Evolutionary conservation across 2,113 vertebrate genomes (phyloP), one percentile per base, ranked within the genome.

Genomic region (Eulemur macaco): DNA sequence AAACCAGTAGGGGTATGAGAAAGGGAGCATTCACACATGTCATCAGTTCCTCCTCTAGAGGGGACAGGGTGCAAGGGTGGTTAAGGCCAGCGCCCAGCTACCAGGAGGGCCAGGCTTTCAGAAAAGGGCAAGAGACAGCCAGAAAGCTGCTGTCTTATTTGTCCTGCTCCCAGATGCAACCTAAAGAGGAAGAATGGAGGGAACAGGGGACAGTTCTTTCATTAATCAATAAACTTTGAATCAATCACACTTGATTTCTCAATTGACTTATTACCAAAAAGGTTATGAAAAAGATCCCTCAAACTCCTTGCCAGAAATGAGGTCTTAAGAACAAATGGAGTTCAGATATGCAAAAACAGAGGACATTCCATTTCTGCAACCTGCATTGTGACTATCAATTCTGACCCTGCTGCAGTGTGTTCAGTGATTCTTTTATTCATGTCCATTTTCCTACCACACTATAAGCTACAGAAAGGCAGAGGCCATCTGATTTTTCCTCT

Each of bases 201-300:
- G 4, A 39, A 6, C 17, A 29, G 39, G 31, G 21, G 29, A 68
- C 23, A 71, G 15, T 21, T 47, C 13, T 50, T n/a, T 77, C 66
- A 6, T 71, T 60, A 71, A 47, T 89, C 71, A 77, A 13, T 76
- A 78, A 73, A 69, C 21, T 86, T 52, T 82, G 47, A 69, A 11
- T 91, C 69, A 52, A 42, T 69, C 63, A 91, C 80, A 76, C n/a
- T 54, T 69, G 20, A 63, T 86, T 95, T 91, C 60, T 86, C 86
- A 91, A 47, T 78, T 88, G 64, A 81, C 85, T 34, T 2, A 93
- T 93, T 78, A 92, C 23, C 47, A 74, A 76, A 91, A 93, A 58
- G 23, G 0, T 76, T 84, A n/a, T 74, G 12, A 47, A 69, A 81
- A 81, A 52, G 3, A 74, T 23, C 23, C 23, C 9, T 83, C 20